Base-by-base conservation (phyloP, 2,113 vertebrate genomes). In the Neolamprologus sp. region DNA sequence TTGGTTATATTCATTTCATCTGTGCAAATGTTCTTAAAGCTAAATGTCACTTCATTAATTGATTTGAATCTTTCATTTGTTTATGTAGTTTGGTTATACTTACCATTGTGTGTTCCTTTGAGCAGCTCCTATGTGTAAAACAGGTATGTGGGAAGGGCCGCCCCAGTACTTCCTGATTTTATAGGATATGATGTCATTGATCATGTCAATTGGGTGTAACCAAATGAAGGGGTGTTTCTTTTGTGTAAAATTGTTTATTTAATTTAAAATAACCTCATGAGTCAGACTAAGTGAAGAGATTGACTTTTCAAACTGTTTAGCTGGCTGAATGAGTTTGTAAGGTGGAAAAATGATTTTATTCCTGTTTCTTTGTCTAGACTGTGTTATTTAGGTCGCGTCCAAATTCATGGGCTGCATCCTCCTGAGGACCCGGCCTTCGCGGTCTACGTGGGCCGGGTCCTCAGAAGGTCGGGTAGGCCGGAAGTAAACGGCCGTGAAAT, bases 51-150 rank as follows among this genome's bases (percentile, higher is more conserved):
- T n/a, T 53, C 9, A 53, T 53, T 53, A 53, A 53, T n/a, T 53
- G 49, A 53, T 53, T 53, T 53, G 19, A 2, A 21, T n/a, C 19
- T 53, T 53, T 53, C 51, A 53, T 53, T 53, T n/a, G 51, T 53
- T 10, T 53, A 2, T 53, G 5, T 53, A 53, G 49, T 10, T n/a
- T n/a, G 49, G 49, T 53, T 53, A 53, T n/a, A 53, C 51, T 11
- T 53, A 21, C 1, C 49, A 51, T 0, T 21, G 9, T 53, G 0
- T 53, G 51, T 53, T 53, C 19, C 51, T 21, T 0, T 53, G 19
- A 11, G 0, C 19, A 53, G 19, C 0, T 53, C 51, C 51, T 53
- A 53, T 21, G 9, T 21, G 19, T 53, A 6, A 53, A 53, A 53
- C 51, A 10, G 19, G 2, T 53, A 10, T 3, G 2, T n/a, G 19